Conservation (phyloP, 2,113 vertebrate genomes). For the Paramormyrops kingsleyae region DNA sequence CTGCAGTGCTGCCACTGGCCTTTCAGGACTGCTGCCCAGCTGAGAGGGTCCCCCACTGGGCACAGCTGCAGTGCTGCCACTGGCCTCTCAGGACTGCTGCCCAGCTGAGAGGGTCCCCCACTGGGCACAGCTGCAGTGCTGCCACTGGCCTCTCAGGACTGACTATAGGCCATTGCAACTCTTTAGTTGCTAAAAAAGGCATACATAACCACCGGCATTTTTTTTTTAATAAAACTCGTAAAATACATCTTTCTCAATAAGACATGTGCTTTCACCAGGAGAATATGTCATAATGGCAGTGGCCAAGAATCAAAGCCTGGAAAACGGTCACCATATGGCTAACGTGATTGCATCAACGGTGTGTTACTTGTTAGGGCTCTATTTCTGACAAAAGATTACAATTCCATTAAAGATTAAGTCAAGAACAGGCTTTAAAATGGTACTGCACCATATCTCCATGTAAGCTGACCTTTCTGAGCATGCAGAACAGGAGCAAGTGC, state of each 20-base stretch:
- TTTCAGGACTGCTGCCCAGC: background rate
- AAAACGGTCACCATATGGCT: background rate
- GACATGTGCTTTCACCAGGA: background rate
- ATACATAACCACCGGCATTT: background rate
- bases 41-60: background rate
- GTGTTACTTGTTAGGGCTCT: background rate
- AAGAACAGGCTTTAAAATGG: background rate
- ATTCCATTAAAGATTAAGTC: background rate
- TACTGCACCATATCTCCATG: background rate
- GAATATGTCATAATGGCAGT: background rate
- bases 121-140: background rate
- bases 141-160: background rate
- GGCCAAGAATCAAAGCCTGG: background rate
- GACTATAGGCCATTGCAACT: background rate
- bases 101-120: background rate
- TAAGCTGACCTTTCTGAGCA: background rate
- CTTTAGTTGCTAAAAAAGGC: background rate
- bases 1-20: background rate
- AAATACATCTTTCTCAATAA: background rate
- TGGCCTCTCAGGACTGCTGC: background rate
- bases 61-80: background rate
- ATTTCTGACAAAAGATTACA: background rate
- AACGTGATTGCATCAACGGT: background rate
- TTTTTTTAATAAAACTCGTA: background rate
- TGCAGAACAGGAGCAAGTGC: background rate